Evolutionary conservation across 2,888 invertebrate species (phyloP).

Genomic region (Scrobipalpa costella): DNA sequence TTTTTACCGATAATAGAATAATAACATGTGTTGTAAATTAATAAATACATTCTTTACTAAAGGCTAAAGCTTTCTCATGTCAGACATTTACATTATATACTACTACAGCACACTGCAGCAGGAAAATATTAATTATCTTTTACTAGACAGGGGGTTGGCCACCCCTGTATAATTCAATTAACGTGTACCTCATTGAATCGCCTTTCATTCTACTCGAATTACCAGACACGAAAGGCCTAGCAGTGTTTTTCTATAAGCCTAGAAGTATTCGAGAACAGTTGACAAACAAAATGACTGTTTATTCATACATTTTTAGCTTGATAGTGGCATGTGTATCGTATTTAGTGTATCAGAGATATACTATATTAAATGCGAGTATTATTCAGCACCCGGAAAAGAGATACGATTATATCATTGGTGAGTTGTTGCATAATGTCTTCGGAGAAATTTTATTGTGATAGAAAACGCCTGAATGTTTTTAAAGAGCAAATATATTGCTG

Average conservation of each 20-base stretch:
- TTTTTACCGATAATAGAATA: too few species aligned
- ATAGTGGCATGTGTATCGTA: slow-evolving; percentile 60
- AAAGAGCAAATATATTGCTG: not conserved
- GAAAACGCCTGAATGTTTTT: not conserved
- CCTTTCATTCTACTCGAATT: slow-evolving; percentile 43
- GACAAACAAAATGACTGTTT: slow-evolving; percentile 53
- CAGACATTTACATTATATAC: not conserved
- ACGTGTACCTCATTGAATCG: slow-evolving; percentile 26
- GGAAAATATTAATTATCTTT: not conserved
- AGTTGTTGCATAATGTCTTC: slow-evolving; percentile 37
- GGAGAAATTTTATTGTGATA: not conserved
- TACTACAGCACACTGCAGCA: not conserved
- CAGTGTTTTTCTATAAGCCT: not conserved
- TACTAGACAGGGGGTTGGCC: slow-evolving; percentile 38
- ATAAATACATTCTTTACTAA: too few species aligned
- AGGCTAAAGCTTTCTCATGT: too few species aligned
- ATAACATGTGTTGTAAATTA: too few species aligned
- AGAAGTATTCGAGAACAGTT: not conserved
- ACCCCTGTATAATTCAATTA: slow-evolving; percentile 72
- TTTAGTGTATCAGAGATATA: slow-evolving; percentile 62
- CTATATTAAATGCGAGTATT: slow-evolving; percentile 57
- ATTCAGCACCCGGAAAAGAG: slow-evolving; percentile 60
- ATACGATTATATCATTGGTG: slow-evolving; percentile 74
- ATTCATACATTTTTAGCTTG: slow-evolving; percentile 56
- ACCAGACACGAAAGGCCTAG: slow-evolving; percentile 41